Evolutionary conservation across 2,113 vertebrate genomes (phyloP), one percentile per base, ranked within the genome.

Genomic region (Dipodomys stephensi): DNA sequence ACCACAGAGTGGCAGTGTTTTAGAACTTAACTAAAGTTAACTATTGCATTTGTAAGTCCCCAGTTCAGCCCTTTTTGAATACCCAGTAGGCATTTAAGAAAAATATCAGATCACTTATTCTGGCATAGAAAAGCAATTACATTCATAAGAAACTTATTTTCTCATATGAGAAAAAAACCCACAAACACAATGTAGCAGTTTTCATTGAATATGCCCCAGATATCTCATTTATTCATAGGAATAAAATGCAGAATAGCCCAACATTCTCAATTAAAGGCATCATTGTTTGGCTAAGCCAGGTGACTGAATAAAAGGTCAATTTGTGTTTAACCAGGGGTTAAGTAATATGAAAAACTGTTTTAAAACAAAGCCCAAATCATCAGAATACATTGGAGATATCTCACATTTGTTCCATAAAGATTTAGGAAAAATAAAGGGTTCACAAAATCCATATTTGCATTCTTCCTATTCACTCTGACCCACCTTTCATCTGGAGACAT

Each of bases 1-100:
- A 94, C 98, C 98, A 98, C 98, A 97, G 91, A 90, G 98, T 98
- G 98, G 98, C 98, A 98, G 96, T 98, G 97, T 97, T 96, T 93
- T 86, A 96, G 97, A 97, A 81, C 94, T 49, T 97, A 97, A 96
- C 68, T 92, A 72, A 95, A 96, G 80, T 87, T 53, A 92, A 88
- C 65, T 78, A 28, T n/a, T 80, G 23, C 4, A 73, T 92, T 91
- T n/a, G 49, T 28, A 87, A 91, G 65, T 94, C 11, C 69, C 82
- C 49, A 96, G 4, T 85, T 74, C 44, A 72, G 30, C 8, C 68
- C 65, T 53, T 71, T 64, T 44, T 86, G 15, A 81, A 57, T 85
- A n/a, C 6, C 1, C 49, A 20, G 74, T 39, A 53, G 92, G 30
- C 8, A 4, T 15, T 68, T 92, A 28, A 64, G 4, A 57, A 80